Evolutionary conservation across 2,113 vertebrate species (phyloP), one percentile per base, ranked within the genome.

Genomic region (Proteles cristata): DNA sequence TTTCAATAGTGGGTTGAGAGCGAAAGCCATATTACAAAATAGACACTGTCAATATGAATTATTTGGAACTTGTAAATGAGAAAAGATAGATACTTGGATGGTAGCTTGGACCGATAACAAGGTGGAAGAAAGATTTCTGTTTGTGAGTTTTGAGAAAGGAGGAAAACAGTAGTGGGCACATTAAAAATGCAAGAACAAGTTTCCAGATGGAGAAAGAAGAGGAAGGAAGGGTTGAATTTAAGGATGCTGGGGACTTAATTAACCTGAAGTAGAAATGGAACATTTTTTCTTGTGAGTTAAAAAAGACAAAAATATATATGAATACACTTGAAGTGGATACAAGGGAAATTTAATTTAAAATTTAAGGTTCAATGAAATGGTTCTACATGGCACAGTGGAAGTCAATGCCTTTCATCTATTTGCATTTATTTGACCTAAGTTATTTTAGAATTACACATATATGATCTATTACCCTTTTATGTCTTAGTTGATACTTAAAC

Each of bases 361-460:
- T 25, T 53, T 90, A 39, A 73, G 12, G 3, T 82, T 88, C 31
- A 43, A 14, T 73, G 43, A 91, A 95, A 86, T 95, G 28, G 10
- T 77, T 97, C 93, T 87, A 21, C 48, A 61, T 97, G 66, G 19
- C 83, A 86, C 11, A 19, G 9, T 86, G 9, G 31, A 35, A 50
- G 69, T 95, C 43, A n/a, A 4, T 90, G 17, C 48, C 45, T 94
- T 82, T 88, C 81, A 65, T 65, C 28, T 92, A 84, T 53, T 87
- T 88, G 73, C 80, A 90, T 96, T 88, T 93, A 76, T 95, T 94
- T 83, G 11, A 88, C 73, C 48, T 92, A 96, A 95, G 43, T 81
- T 90, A 86, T 88, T 93, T 89, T 96, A 87, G 21, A 93, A 68
- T 96, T 95, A 92, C 48, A n/a, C 11, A 53, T 80, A 73, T 82